A percentile compares a stretch with the other conserved stretches of the same genome.
These are phyloP conservation scores for Galendromus occidentalis DNA, from an alignment of 1,140 invertebrate genomes.

Conservation along the genomic window DNA sequence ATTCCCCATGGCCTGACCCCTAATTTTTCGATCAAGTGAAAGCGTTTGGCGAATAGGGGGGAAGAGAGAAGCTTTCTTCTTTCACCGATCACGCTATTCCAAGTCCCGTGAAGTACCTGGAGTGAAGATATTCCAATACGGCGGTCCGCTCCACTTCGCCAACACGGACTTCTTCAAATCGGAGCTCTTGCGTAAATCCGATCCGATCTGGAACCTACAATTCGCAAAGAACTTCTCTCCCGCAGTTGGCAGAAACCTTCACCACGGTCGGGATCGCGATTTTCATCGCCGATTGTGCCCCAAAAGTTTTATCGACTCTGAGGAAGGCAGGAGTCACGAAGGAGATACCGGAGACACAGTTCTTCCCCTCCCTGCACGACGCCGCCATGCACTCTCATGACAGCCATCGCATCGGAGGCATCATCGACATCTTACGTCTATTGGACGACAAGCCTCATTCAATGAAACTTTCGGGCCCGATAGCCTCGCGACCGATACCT, in stretches of 20 bases:
- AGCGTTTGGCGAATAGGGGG: too few species aligned
- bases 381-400: neutral
- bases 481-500: neutral
- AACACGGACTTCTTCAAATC: neutral
- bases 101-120: neutral
- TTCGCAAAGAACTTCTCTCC: neutral
- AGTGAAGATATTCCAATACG: conserved; percentile 8
- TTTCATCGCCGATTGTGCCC: neutral
- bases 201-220: too few species aligned
- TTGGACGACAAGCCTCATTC: neutral
- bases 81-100: neutral
- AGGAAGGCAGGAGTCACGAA: neutral
- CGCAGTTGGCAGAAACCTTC: neutral
- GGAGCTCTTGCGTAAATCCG: neutral
- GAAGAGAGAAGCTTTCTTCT: too few species aligned
- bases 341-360: neutral
- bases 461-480: conserved; percentile 1
- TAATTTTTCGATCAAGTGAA: too few species aligned
- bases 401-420: neutral
- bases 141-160: neutral
- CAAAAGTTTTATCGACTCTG: neutral
- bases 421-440: neutral
- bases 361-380: neutral
- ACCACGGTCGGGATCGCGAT: neutral
- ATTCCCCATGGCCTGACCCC: too few species aligned